A percentile compares a stretch with the other conserved stretches of the same genome.
phyloP scores from a whole-genome alignment of 2,797 vertebrate species.

The Molossus molossus region DNA sequence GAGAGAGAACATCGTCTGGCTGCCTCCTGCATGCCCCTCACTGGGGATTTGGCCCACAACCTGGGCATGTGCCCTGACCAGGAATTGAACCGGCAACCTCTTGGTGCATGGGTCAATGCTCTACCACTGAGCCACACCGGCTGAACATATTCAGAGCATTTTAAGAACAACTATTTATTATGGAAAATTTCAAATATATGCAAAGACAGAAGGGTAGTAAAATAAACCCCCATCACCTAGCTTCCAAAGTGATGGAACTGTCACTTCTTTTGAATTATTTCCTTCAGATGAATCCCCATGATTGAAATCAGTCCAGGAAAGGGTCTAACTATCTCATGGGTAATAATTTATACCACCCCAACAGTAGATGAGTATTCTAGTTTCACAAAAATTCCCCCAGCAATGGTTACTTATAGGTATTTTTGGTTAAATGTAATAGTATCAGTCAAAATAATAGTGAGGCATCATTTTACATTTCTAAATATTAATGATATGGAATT shows the following conservation, averaged over 20 bases:
- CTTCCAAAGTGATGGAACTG: not conserved
- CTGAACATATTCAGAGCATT: not conserved
- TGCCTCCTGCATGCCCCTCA: no score
- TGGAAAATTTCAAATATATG: not conserved
- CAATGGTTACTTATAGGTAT: not conserved
- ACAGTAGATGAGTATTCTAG: not conserved
- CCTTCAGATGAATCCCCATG: conserved; percentile 18
- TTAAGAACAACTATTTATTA: conserved; percentile 9
- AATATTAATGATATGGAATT: conserved; percentile 14
- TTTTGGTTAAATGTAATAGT: not conserved
- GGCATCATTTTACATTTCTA: not conserved
- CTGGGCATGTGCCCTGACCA: no score
- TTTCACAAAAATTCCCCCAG: not conserved
- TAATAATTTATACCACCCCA: not conserved
- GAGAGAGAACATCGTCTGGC: no score
- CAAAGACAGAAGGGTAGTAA: not conserved
- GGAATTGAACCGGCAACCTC: no score
- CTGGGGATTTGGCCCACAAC: no score
- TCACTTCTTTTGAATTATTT: conserved; percentile 34
- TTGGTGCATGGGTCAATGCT: no score
- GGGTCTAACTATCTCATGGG: not conserved
- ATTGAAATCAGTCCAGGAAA: not conserved
- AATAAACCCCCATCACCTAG: not conserved
- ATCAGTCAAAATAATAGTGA: not conserved
- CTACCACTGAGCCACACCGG: no score